phyloP scores from a whole-genome alignment of 37 sponge, comb jelly and placozoan species.

The Oopsacas minuta region DNA sequence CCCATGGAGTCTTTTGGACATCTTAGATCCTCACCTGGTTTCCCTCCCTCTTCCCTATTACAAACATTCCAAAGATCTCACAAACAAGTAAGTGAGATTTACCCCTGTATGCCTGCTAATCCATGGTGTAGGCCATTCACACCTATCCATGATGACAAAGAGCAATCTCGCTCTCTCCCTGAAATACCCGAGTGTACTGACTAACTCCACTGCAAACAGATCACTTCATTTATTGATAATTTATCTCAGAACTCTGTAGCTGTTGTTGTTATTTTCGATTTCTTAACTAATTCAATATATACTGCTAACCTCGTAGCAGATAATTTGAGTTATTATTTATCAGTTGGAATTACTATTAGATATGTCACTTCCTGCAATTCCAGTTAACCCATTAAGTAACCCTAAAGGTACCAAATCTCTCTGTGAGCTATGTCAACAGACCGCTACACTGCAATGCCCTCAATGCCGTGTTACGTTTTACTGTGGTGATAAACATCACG shows the following conservation, averaged over 20 bases:
- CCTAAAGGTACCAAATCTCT: slow-evolving; percentile 10
- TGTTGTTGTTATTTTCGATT: neutral
- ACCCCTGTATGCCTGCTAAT: neutral
- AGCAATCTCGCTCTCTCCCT: neutral
- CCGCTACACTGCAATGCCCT: neutral
- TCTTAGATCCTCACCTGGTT: neutral
- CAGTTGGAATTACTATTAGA: neutral
- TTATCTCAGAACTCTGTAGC: neutral
- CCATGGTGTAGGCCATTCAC: slow-evolving; percentile 2
- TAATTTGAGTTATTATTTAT: neutral
- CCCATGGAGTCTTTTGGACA: neutral
- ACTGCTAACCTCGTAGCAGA: neutral
- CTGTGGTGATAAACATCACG: neutral
- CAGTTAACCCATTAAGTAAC: slow-evolving; percentile 8
- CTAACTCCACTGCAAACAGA: neutral
- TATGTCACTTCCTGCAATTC: neutral
- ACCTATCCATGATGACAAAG: neutral
- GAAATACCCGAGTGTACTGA: neutral
- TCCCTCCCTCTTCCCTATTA: neutral
- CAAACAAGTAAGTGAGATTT: neutral
- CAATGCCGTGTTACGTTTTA: neutral
- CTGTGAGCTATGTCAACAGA: slow-evolving; percentile 10
- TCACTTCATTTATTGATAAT: neutral
- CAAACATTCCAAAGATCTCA: neutral
- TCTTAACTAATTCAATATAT: neutral